phyloP scores from a whole-genome alignment of 2,797 vertebrate species.

The Schizothorax lantsangensis region DNA sequence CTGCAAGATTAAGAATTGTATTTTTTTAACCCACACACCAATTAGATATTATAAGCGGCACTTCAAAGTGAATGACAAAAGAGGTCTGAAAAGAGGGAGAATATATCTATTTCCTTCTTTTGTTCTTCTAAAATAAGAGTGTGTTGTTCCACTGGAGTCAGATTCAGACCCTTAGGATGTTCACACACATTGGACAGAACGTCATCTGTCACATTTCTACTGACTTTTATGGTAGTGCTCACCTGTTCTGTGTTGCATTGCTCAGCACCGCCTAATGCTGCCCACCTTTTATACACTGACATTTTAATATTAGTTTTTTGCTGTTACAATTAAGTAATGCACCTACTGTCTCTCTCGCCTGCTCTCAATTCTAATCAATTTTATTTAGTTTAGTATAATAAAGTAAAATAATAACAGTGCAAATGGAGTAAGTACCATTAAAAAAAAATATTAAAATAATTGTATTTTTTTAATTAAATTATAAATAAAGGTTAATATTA shows the following conservation, averaged over 20 bases:
- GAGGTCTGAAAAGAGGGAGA: neutral
- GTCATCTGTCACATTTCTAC: slow-evolving; percentile 18
- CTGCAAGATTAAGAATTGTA: neutral
- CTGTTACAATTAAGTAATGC: neutral
- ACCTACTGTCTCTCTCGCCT: neutral
- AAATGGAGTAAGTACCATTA: neutral
- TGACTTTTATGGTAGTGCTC: slow-evolving; percentile 12
- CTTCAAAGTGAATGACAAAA: neutral
- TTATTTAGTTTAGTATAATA: neutral
- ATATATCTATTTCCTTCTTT: slow-evolving; percentile 9
- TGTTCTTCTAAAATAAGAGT: slow-evolving; percentile 44
- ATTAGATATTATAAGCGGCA: neutral
- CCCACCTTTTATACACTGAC: neutral
- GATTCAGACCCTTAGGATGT: slow-evolving; percentile 43
- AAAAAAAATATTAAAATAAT: too few relatives aligned
- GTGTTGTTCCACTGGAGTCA: slow-evolving; percentile 42
- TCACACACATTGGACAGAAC: slow-evolving; percentile 20
- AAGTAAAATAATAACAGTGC: neutral
- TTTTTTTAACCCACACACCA: neutral
- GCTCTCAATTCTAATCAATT: neutral
- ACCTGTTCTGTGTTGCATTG: neutral
- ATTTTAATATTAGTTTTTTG: neutral
- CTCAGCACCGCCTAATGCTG: neutral
- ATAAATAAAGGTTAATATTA: neutral
- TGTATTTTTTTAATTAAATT: neutral